A percentile compares a stretch with the other conserved stretches of the same genome.
Conservation (phyloP, 2,797 vertebrate species). For the Oreonectes daqikongensis region DNA sequence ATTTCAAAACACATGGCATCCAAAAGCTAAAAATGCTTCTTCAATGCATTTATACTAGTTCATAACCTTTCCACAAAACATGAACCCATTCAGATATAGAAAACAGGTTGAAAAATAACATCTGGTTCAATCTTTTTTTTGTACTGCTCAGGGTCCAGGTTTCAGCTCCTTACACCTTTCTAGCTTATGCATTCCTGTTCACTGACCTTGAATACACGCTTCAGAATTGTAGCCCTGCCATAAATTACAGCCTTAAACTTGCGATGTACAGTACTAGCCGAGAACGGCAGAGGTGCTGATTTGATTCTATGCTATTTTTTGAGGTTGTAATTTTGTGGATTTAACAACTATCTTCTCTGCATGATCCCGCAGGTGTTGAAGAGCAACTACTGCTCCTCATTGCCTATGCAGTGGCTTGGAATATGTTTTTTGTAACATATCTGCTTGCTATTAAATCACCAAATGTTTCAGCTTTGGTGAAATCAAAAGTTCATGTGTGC, state of each 20-base stretch:
- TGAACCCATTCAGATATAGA: neutral
- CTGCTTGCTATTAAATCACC: neutral
- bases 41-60: neutral
- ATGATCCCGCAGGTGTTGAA: neutral
- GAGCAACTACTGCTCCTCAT: neutral
- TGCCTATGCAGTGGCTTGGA: neutral
- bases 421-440: neutral
- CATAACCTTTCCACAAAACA: neutral
- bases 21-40: too few relatives aligned
- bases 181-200: neutral
- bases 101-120: neutral
- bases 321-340: slow-evolving; percentile 19
- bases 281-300: slow-evolving; percentile 17
- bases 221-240: neutral
- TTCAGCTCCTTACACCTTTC: neutral
- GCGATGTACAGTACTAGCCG: slow-evolving; percentile 3
- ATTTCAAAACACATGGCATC: too few relatives aligned
- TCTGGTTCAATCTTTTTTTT: neutral
- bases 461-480: neutral
- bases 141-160: neutral
- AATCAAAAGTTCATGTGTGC: slow-evolving; percentile 1
- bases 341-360: neutral
- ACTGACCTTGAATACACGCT: neutral
- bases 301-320: neutral
- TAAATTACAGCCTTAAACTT: slow-evolving; percentile 1